These are phyloP conservation scores for Ciconia nigra DNA, from an alignment of 2,797 vertebrate species.

Conservation along the genomic window DNA sequence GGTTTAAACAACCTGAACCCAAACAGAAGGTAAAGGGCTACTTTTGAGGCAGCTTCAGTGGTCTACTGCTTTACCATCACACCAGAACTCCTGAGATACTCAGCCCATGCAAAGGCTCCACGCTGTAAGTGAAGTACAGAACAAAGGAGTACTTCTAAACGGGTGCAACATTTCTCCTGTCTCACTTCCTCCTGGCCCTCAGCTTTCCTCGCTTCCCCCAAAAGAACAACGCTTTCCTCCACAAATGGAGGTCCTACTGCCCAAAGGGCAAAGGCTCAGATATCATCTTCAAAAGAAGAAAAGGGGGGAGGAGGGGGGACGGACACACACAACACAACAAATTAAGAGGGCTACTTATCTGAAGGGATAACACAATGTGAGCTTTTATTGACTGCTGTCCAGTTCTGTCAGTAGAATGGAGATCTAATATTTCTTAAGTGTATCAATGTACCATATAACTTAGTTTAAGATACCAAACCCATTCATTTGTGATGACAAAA, in stretches of 20 bases:
- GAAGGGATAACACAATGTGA: not conserved
- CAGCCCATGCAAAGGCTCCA: not conserved
- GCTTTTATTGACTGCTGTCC: not conserved
- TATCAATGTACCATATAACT: not conserved
- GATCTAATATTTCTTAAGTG: not conserved
- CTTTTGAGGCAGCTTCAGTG: not conserved
- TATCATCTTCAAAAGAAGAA: not conserved
- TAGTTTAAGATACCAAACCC: not conserved
- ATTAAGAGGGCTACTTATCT: not conserved
- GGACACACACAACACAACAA: not conserved
- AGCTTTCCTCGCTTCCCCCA: not conserved
- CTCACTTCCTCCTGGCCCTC: not conserved
- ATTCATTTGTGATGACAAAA: not conserved
- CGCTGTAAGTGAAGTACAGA: not conserved
- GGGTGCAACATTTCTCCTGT: not conserved
- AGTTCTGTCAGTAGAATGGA: not conserved
- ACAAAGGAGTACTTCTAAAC: not conserved
- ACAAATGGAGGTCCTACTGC: not conserved
- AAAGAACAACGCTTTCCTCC: not conserved
- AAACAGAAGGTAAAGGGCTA: not conserved
- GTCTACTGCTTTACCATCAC: not conserved
- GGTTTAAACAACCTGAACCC: not conserved
- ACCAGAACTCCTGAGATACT: not conserved
- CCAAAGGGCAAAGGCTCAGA: not conserved
- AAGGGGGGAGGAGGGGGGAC: not conserved